phyloP scores from a whole-genome alignment of 2,113 vertebrate genomes.

The Dipodomys spectabilis region DNA sequence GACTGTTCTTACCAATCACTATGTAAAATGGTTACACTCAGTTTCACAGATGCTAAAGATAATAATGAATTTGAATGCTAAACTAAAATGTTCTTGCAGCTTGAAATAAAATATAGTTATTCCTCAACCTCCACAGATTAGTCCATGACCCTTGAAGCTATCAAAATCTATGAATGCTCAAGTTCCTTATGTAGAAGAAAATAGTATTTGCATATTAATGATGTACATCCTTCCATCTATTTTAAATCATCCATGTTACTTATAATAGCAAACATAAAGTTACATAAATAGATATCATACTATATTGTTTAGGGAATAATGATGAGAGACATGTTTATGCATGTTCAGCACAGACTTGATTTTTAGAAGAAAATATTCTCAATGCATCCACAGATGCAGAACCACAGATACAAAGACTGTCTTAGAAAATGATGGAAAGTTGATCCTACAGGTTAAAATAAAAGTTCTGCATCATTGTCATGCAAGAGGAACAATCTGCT shows the following conservation, averaged over 20 bases:
- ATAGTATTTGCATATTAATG: neutral
- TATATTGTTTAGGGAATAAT: neutral
- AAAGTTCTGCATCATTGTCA: neutral
- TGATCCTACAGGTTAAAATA: neutral
- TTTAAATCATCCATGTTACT: neutral
- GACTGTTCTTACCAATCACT: neutral
- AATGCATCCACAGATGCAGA: neutral
- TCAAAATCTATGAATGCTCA: neutral
- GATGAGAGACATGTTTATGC: neutral
- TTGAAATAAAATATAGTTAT: neutral
- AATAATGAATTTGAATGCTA: neutral
- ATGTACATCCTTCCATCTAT: neutral
- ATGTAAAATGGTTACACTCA: neutral
- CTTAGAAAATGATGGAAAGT: neutral
- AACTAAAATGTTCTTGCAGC: neutral
- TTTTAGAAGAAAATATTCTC: neutral
- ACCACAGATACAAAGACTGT: neutral
- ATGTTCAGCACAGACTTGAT: neutral
- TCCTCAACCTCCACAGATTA: neutral
- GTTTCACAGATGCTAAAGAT: neutral
- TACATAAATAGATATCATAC: neutral
- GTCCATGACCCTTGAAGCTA: neutral
- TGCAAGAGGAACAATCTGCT: neutral
- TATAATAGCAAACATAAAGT: neutral
- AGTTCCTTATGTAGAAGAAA: neutral